Percentiles rank a stretch among this genome's conserved stretches.
These are phyloP conservation scores for Drosophila quadrilineata DNA, from an alignment of 1,140 invertebrate species.

Conservation along the genomic window DNA sequence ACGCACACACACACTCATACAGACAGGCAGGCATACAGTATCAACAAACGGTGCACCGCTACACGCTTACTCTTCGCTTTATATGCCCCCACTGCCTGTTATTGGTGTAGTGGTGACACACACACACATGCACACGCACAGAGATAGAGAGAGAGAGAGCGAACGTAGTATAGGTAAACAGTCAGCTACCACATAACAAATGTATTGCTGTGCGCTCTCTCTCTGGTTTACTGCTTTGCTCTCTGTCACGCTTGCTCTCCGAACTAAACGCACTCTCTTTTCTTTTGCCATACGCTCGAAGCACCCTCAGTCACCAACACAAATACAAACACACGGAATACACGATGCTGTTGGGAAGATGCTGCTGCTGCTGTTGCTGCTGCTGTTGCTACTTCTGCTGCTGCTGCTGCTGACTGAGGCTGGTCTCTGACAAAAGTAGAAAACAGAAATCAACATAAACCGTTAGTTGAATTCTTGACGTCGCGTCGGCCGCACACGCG, in stretches of 20 bases:
- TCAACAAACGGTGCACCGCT: conserved; percentile 62
- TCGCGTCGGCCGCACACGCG: conserved; percentile 81
- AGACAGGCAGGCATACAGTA: conserved; percentile 22
- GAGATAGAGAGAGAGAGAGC: no score
- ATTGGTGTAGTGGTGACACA: conserved; percentile 56
- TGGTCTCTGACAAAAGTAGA: conserved; percentile 9
- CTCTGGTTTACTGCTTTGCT: conserved; percentile 4
- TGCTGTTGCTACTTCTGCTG: neutral
- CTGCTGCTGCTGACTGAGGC: no score
- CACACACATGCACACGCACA: conserved; percentile 25
- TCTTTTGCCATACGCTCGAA: no score
- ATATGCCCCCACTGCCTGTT: conserved; percentile 48
- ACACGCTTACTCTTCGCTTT: conserved; percentile 54
- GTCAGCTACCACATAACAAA: conserved; percentile 35
- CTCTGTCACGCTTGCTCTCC: conserved; percentile 13
- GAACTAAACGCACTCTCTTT: conserved; percentile 32
- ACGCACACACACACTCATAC: conserved; percentile 23
- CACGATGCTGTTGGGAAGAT: conserved; percentile 12
- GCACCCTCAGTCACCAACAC: neutral
- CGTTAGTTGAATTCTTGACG: conserved; percentile 73
- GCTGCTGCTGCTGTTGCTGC: conserved; percentile 30
- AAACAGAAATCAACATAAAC: conserved; percentile 49
- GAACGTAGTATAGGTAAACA: no score
- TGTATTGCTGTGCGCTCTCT: conserved; percentile 20
- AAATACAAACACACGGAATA: conserved; percentile 2